A percentile compares a stretch with the other conserved stretches of the same genome.
phyloP scores from a whole-genome alignment of 2,888 invertebrate genomes.

The Kuschelorhynchus macadamiae region DNA sequence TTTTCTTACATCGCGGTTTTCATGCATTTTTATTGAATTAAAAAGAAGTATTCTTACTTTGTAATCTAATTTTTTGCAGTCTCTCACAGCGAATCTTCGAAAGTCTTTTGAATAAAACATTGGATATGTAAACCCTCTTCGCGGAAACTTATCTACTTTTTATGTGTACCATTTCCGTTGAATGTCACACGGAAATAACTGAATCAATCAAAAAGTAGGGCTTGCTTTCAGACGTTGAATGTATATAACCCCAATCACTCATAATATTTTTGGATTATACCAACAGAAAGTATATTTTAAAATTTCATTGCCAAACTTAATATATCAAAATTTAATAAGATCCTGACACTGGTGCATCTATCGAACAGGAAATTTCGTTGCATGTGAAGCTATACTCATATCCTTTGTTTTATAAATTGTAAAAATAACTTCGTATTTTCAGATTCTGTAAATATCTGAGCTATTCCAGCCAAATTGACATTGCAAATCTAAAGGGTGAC shows the following conservation, averaged over 20 bases:
- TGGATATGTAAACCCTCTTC: constrained; percentile 28
- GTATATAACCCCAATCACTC: too few species aligned
- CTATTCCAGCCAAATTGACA: too few species aligned
- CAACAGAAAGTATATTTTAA: too few species aligned
- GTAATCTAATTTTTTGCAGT: constrained; percentile 28
- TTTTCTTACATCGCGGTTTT: constrained; percentile 11
- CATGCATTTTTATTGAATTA: constrained; percentile 12
- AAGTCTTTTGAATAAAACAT: constrained; percentile 38
- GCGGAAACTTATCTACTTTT: constrained; percentile 31
- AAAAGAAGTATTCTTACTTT: constrained; percentile 24
- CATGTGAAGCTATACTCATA: too few species aligned
- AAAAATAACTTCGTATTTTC: too few species aligned
- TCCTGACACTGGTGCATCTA: too few species aligned
- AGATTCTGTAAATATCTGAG: too few species aligned
- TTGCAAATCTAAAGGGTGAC: too few species aligned
- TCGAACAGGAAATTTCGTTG: too few species aligned
- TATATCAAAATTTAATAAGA: too few species aligned
- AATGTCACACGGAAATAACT: constrained; percentile 29
- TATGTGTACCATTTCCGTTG: constrained; percentile 29
- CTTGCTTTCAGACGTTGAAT: background rate
- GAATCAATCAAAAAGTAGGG: constrained; percentile 26
- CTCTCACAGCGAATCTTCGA: constrained; percentile 17
- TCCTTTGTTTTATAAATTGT: too few species aligned
- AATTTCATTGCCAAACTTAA: background rate
- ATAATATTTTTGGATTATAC: too few species aligned